These are phyloP conservation scores for Drosophila obscura DNA, from an alignment of 1,140 invertebrate genomes.

Conservation along the genomic window DNA sequence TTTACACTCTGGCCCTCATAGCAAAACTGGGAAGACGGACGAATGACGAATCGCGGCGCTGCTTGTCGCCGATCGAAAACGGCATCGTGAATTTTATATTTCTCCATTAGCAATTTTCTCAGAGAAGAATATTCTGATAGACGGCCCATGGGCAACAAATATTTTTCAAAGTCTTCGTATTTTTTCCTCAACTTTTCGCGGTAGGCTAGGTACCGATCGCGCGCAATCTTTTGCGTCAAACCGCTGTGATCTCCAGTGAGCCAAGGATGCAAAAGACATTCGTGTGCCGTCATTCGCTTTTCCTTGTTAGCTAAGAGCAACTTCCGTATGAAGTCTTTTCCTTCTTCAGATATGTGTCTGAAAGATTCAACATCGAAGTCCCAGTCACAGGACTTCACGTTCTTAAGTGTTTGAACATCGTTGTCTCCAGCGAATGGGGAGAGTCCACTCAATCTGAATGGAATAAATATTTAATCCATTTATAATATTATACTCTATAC, in stretches of 20 bases:
- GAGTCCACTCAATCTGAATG: slow-evolving; percentile 93
- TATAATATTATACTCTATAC: not conserved
- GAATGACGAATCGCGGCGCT: slow-evolving; percentile 98
- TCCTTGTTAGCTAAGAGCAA: slow-evolving; percentile 97
- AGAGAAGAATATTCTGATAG: slow-evolving; percentile 98
- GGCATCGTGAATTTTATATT: slow-evolving; percentile 98
- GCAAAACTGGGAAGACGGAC: slow-evolving; percentile 96
- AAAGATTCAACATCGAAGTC: slow-evolving; percentile 98
- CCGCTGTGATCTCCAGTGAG: slow-evolving; percentile 92
- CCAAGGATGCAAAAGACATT: slow-evolving; percentile 98
- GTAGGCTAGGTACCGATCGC: slow-evolving; percentile 92
- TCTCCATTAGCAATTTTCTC: slow-evolving; percentile 97
- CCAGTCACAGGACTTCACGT: slow-evolving; percentile 99
- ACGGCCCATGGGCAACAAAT: slow-evolving; percentile 96
- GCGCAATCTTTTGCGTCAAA: slow-evolving; percentile 90
- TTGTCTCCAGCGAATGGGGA: slow-evolving; percentile 99
- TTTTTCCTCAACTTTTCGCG: slow-evolving; percentile 93
- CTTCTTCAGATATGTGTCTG: slow-evolving; percentile 96
- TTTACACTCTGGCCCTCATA: slow-evolving; percentile 98
- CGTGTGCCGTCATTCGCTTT: slow-evolving; percentile 98
- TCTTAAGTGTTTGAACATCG: slow-evolving; percentile 98
- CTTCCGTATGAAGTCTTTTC: slow-evolving; percentile 98
- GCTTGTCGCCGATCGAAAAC: slow-evolving; percentile 98
- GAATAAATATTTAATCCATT: not conserved
- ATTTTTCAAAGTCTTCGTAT: slow-evolving; percentile 96